phyloP scores from a whole-genome alignment of 2,888 invertebrate species.

The Molorchus minor region DNA sequence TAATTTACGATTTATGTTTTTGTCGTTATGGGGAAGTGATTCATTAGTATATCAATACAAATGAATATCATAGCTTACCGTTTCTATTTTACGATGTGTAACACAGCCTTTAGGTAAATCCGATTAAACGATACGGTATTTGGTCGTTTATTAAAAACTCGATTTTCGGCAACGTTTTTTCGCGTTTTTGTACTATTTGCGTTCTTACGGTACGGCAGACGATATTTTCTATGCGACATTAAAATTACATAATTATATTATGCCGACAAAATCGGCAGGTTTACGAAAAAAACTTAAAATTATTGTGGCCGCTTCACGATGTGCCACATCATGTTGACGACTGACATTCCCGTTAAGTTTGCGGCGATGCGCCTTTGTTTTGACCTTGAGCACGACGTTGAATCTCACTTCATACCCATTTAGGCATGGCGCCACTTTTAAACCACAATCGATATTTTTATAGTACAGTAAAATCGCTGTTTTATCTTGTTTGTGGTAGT shows the following conservation, averaged over 20 bases:
- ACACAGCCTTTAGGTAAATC: slow-evolving; percentile 56
- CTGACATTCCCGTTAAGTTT: slow-evolving; percentile 50
- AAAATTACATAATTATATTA: slow-evolving; percentile 61
- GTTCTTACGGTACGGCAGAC: slow-evolving; percentile 59
- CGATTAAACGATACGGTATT: slow-evolving; percentile 52
- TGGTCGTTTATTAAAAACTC: slow-evolving; percentile 55
- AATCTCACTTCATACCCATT: slow-evolving; percentile 20
- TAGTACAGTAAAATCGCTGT: too few species aligned
- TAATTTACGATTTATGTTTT: slow-evolving; percentile 35
- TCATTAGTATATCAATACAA: slow-evolving; percentile 14
- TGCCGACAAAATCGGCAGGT: slow-evolving; percentile 59
- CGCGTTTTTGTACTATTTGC: slow-evolving; percentile 62
- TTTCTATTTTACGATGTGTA: slow-evolving; percentile 54
- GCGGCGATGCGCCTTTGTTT: slow-evolving; percentile 50
- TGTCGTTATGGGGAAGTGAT: slow-evolving; percentile 19
- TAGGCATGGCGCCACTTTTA: neutral
- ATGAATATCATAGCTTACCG: slow-evolving; percentile 43
- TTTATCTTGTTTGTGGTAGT: too few species aligned
- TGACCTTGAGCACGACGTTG: slow-evolving; percentile 42
- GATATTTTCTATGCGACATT: slow-evolving; percentile 51
- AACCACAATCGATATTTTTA: slow-evolving; percentile 5
- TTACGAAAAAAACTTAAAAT: slow-evolving; percentile 61
- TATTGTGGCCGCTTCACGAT: slow-evolving; percentile 62
- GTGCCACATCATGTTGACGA: slow-evolving; percentile 66
- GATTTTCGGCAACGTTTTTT: slow-evolving; percentile 59